These are phyloP conservation scores for Harpagoxenus sublaevis DNA, from an alignment of 2,888 invertebrate genomes.

Conservation along the genomic window DNA sequence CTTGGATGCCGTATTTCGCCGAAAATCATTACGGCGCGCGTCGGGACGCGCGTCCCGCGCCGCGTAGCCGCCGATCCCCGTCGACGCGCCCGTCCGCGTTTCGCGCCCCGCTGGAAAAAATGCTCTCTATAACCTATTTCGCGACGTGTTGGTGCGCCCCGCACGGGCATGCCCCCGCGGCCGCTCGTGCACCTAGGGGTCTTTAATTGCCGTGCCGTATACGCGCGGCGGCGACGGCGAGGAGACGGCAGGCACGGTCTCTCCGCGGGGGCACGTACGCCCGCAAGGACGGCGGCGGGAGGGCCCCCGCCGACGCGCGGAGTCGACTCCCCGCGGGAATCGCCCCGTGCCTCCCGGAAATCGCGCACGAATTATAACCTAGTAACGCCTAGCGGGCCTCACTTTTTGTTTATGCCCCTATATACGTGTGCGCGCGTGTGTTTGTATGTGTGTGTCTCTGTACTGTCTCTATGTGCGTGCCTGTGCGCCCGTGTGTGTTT, in stretches of 20 bases:
- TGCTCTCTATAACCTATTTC: constrained; percentile 82
- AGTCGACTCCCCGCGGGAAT: constrained; percentile 23
- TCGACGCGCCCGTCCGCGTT: constrained; percentile 48
- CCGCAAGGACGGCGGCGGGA: neutral
- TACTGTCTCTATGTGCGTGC: too few relatives aligned
- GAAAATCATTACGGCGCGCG: constrained; percentile 74
- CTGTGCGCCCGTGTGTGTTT: constrained; percentile 57
- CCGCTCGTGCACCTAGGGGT: constrained; percentile 75
- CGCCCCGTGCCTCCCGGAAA: constrained; percentile 63
- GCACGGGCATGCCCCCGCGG: constrained; percentile 72
- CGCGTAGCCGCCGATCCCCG: constrained; percentile 63
- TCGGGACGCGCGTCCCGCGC: constrained; percentile 50
- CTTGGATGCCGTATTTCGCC: constrained; percentile 80
- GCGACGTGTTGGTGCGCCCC: constrained; percentile 62
- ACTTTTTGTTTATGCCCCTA: constrained; percentile 80
- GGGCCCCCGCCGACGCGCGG: neutral
- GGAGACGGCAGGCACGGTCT: constrained; percentile 21
- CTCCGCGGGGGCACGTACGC: neutral
- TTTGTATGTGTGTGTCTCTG: too few relatives aligned
- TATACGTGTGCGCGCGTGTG: constrained; percentile 21
- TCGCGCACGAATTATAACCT: constrained; percentile 79
- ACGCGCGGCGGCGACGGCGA: neutral
- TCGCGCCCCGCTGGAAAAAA: constrained; percentile 60
- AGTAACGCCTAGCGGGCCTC: constrained; percentile 76
- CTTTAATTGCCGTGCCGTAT: constrained; percentile 76